Evolutionary conservation across 2,797 vertebrate species (phyloP), one percentile per base, ranked within the genome.

Genomic region (Otus scops): DNA sequence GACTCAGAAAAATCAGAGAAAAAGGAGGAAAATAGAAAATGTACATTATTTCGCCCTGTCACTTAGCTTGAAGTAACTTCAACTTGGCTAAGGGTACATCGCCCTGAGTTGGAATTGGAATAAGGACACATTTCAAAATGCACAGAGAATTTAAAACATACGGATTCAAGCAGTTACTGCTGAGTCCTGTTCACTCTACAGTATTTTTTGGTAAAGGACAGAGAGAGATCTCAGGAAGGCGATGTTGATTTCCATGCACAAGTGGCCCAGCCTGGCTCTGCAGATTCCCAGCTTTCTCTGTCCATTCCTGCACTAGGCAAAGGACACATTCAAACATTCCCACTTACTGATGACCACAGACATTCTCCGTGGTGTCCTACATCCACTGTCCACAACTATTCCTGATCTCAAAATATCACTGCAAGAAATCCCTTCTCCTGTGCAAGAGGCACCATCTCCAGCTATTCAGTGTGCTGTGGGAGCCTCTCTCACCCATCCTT

Each of bases 201-300:
- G 8, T 13, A 36, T 56, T 38, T 56, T 28, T 64, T 0, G 8
- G 39, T 32, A 65, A 76, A 36, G 0, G 0, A 20, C 3, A 3
- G 32, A 70, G 17, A 48, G 27, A 27, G 11, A 22, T 27, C 48
- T 71, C 32, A 26, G 48, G 48, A 88, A 60, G 26, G 16, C 2
- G 20, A 60, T 26, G 57, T 23, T 27, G 21, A 38, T 77, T 70
- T 85, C 30, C 75, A 74, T 6, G 18, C 26, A 64, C 17, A 19
- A 3, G 2, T 1, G 7, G 51, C 45, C 68, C 48, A 67, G 78
- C 7, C 64, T 7, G 7, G 10, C 41, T 60, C 67, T 73, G 47
- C 0, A 0, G 7, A 7, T 45, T 73, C 80, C 27, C 21, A 38
- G 10, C 30, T 36, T 71, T 53, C 57, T 47, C 50, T 51, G 19